phyloP scores from a whole-genome alignment of 2,797 vertebrate genomes.

The Rhinophrynus dorsalis region DNA sequence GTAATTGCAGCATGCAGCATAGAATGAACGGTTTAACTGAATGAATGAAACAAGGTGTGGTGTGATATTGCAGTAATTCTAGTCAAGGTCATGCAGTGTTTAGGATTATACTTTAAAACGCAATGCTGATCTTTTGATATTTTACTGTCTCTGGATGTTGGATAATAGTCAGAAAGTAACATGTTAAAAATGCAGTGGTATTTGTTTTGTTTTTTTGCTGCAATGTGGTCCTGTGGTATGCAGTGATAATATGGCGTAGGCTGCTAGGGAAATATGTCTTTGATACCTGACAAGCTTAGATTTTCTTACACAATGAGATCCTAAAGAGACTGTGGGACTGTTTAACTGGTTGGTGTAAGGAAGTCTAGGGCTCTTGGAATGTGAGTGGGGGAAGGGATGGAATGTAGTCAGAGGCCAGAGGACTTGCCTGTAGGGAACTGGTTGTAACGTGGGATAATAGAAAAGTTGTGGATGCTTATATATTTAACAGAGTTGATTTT shows the following conservation, averaged over 20 bases:
- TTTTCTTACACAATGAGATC: neutral
- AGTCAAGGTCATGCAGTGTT: conserved; percentile 28
- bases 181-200: conserved; percentile 4
- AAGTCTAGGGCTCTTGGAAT: neutral
- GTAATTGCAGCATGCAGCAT: conserved; percentile 9
- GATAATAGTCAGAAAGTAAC: neutral
- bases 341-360: neutral
- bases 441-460: neutral
- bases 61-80: conserved; percentile 2
- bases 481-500: too few species aligned
- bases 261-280: neutral
- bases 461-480: too few species aligned
- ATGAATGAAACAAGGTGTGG: conserved; percentile 15
- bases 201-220: neutral
- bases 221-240: neutral
- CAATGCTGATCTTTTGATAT: neutral
- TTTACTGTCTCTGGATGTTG: neutral
- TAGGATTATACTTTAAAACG: neutral
- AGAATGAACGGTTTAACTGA: neutral
- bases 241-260: neutral
- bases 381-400: neutral
- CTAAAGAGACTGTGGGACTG: neutral
- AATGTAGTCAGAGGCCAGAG: neutral
- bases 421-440: neutral
- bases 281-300: neutral